phyloP scores from a whole-genome alignment of 2,797 vertebrate species.

The Myiothlypis chrysogaster region DNA sequence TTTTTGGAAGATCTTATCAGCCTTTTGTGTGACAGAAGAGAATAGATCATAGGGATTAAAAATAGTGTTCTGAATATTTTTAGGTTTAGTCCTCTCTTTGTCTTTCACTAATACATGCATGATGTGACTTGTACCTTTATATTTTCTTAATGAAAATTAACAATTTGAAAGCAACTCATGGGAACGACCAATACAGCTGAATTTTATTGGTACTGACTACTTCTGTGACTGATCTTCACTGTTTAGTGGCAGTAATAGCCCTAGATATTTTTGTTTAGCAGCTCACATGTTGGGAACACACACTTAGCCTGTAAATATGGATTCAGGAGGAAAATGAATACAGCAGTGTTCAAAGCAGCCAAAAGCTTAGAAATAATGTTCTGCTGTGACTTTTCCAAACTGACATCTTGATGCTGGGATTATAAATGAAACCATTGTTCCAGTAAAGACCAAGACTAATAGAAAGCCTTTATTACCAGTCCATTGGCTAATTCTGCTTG shows the following conservation, averaged over 20 bases:
- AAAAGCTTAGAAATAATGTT: slow-evolving; percentile 58
- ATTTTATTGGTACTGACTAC: background rate
- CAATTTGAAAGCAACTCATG: background rate
- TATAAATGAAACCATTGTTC: slow-evolving; percentile 70
- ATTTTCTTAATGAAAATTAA: slow-evolving; percentile 27
- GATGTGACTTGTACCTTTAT: background rate
- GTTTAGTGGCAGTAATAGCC: background rate
- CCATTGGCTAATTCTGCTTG: slow-evolving; percentile 62
- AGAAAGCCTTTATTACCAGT: slow-evolving; percentile 58
- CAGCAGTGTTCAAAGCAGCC: slow-evolving; percentile 24
- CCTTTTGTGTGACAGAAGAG: background rate
- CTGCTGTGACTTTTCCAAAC: slow-evolving; percentile 62
- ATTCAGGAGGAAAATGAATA: slow-evolving; percentile 58
- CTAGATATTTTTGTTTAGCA: slow-evolving; percentile 42
- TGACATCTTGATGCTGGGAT: slow-evolving; percentile 38
- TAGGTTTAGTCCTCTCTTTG: background rate
- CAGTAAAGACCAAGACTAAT: slow-evolving; percentile 52
- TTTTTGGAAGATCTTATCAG: background rate
- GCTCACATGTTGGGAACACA: slow-evolving; percentile 36
- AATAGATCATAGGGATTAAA: background rate
- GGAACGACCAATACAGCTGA: background rate
- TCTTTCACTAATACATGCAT: background rate
- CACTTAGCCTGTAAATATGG: slow-evolving; percentile 44
- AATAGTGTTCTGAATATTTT: background rate
- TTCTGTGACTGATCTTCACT: slow-evolving; percentile 22